A percentile compares a stretch with the other conserved stretches of the same genome.
phyloP scores from a whole-genome alignment of 2,113 vertebrate species.

The Astatoreochromis straeleni region DNA sequence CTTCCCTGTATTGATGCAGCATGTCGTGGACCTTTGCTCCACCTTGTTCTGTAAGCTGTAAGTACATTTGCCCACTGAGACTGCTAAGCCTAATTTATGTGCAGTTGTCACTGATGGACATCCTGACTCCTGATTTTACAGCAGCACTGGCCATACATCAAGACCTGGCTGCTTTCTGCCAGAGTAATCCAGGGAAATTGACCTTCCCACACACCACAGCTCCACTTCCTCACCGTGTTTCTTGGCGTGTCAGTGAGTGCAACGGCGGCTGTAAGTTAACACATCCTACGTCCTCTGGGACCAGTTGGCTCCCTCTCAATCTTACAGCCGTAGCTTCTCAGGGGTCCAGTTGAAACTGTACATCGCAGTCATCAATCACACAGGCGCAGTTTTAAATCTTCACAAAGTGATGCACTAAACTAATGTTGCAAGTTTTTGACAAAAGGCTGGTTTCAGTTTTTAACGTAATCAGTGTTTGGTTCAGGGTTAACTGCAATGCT shows the following conservation, averaged over 20 bases:
- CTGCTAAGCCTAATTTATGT: not conserved
- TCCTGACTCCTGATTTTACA: not conserved
- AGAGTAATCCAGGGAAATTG: not conserved
- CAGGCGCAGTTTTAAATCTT: not conserved
- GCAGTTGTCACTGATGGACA: not conserved
- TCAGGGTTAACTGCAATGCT: not conserved
- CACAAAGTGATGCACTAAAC: not conserved
- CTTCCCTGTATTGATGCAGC: not conserved
- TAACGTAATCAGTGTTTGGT: not conserved
- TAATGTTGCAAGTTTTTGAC: not conserved
- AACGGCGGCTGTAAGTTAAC: slow-evolving; percentile 10
- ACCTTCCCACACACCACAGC: not conserved
- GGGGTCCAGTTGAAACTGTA: not conserved
- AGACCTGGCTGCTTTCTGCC: not conserved
- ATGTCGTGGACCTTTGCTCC: rapidly evolving
- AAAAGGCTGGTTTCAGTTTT: not conserved
- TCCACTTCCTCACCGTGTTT: not conserved
- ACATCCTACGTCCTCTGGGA: slow-evolving; percentile 2
- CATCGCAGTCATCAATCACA: not conserved
- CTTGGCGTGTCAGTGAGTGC: not conserved
- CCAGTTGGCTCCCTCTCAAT: not conserved
- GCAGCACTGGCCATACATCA: not conserved
- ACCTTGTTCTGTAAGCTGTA: not conserved
- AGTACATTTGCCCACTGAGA: not conserved
- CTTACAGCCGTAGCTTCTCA: not conserved